Evolutionary conservation across 2,888 invertebrate genomes (phyloP).

Genomic region (Parelbella ahira): DNA sequence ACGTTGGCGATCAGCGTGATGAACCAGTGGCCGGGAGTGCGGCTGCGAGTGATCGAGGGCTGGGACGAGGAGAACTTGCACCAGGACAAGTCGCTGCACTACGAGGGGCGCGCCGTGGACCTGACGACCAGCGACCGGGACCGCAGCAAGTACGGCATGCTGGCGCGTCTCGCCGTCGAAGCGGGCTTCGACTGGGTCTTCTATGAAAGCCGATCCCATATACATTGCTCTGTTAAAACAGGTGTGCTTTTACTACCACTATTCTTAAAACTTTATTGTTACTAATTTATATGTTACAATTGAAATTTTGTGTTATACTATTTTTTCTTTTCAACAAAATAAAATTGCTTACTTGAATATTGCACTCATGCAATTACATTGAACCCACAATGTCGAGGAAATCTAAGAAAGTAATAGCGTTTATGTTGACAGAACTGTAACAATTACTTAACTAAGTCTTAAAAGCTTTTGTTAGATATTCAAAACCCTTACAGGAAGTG

Average conservation of each 20-base stretch:
- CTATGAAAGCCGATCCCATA: conserved; percentile 96
- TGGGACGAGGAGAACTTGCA: conserved; percentile 95
- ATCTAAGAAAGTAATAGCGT: too few species aligned
- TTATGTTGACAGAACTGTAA: too few species aligned
- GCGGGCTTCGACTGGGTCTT: conserved; percentile 99
- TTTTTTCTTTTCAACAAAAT: too few species aligned
- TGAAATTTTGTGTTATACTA: too few species aligned
- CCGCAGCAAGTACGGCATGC: conserved; percentile 96
- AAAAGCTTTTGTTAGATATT: too few species aligned
- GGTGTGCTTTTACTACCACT: conserved; percentile 80
- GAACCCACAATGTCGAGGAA: too few species aligned
- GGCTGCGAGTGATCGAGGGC: conserved; percentile 94
- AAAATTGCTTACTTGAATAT: too few species aligned
- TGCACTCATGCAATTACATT: too few species aligned
- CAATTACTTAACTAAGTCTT: too few species aligned
- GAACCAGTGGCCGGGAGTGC: conserved; percentile 99
- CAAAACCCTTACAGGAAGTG: too few species aligned
- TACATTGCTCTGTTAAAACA: conserved; percentile 98
- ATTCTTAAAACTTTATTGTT: too few species aligned
- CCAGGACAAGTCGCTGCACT: conserved; percentile 92
- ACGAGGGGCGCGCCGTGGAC: conserved; percentile 98
- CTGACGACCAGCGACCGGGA: conserved; percentile 97
- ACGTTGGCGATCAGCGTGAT: conserved; percentile 97
- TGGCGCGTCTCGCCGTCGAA: conserved; percentile 96
- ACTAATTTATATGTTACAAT: too few species aligned